These are phyloP conservation scores for Oasisia sp. DNA, from an alignment of 2,888 invertebrate genomes.

Conservation along the genomic window DNA sequence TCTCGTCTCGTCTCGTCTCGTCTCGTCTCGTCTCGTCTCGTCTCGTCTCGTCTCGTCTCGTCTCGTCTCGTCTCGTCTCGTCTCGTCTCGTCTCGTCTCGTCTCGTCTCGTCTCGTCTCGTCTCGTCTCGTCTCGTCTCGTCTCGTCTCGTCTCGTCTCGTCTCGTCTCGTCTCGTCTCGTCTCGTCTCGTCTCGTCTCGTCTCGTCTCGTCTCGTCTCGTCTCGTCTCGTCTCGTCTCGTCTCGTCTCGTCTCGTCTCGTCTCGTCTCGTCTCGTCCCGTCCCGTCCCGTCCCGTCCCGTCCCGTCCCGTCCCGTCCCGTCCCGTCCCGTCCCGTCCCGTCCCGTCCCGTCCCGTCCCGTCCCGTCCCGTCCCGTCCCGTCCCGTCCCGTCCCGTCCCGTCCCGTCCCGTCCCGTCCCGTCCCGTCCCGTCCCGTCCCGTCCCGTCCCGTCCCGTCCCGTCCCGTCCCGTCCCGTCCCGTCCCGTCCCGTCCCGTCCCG, in stretches of 20 bases:
- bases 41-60: constrained; percentile 20
- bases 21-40: constrained; percentile 21
- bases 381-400: too few relatives aligned
- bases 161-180: constrained; percentile 20
- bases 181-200: constrained; percentile 20
- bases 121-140: constrained; percentile 20
- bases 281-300: not conserved
- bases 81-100: not conserved
- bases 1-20: constrained; percentile 20
- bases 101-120: constrained; percentile 13
- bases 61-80: constrained; percentile 21
- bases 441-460: too few relatives aligned
- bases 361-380: too few relatives aligned
- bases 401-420: too few relatives aligned
- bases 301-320: not conserved
- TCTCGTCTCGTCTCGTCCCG: not conserved
- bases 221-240: not conserved
- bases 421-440: too few relatives aligned
- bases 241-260: too few relatives aligned
- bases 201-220: constrained; percentile 21
- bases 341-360: too few relatives aligned
- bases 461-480: too few relatives aligned
- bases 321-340: too few relatives aligned
- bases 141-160: constrained; percentile 21
- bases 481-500: too few relatives aligned